Conservation (phyloP, 2,113 vertebrate species). For the Spilogale gracilis region DNA sequence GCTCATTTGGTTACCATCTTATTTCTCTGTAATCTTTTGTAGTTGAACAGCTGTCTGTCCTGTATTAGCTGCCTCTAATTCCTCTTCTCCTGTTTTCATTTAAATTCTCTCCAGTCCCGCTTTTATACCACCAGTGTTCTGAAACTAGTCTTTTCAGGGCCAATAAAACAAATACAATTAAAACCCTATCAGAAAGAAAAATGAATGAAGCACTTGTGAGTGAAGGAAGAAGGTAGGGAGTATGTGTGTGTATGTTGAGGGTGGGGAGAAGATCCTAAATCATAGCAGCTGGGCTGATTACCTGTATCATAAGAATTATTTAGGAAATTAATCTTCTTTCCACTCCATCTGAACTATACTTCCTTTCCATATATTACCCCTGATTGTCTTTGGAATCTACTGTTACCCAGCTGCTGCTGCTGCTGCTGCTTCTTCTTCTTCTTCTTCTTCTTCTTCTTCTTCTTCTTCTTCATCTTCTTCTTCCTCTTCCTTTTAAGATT, state of each 20-base stretch:
- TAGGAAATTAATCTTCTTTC: not conserved
- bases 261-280: not conserved
- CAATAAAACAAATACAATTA: conserved; percentile 36
- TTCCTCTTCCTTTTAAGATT: too few species aligned
- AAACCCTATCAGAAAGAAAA: not conserved
- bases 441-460: too few species aligned
- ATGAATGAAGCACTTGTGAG: not conserved
- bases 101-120: not conserved
- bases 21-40: not conserved
- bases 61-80: not conserved
- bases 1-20: not conserved
- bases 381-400: not conserved
- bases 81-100: not conserved
- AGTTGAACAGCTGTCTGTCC: not conserved
- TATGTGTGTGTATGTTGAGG: not conserved
- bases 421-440: too few species aligned
- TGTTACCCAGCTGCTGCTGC: not conserved
- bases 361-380: not conserved
- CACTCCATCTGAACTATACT: not conserved
- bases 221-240: not conserved
- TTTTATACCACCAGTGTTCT: not conserved
- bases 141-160: not conserved
- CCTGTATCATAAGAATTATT: not conserved
- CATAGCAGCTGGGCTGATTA: not conserved
- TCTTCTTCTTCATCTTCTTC: too few species aligned